A percentile compares a stretch with the other conserved stretches of the same genome.
These are phyloP conservation scores for Syngnathus rostellatus DNA, from an alignment of 2,797 vertebrate genomes.

Conservation along the genomic window DNA sequence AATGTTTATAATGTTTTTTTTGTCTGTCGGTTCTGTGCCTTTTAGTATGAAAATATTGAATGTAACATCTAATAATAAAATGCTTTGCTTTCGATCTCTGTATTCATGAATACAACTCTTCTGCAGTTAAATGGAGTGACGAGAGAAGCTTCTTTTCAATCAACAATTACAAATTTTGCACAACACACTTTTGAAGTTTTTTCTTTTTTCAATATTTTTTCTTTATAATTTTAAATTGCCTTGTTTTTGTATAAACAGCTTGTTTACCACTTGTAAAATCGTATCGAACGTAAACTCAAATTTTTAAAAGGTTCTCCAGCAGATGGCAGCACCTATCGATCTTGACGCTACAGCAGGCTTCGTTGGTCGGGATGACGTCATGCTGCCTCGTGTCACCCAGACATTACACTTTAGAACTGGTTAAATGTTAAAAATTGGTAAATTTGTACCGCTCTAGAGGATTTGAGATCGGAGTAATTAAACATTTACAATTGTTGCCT, in stretches of 20 bases:
- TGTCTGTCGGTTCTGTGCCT: background rate
- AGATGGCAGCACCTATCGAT: slow-evolving; percentile 5
- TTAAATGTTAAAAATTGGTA: too few species aligned
- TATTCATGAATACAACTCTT: background rate
- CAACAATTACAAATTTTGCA: background rate
- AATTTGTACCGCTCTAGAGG: too few species aligned
- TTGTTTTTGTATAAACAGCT: too few species aligned
- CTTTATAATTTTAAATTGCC: too few species aligned
- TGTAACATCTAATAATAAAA: slow-evolving; percentile 7
- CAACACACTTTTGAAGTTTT: background rate
- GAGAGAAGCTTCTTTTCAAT: background rate
- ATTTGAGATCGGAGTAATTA: too few species aligned
- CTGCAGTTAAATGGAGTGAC: background rate
- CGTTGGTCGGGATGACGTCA: background rate
- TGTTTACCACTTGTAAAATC: too few species aligned
- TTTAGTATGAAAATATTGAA: background rate
- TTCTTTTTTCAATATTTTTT: too few species aligned
- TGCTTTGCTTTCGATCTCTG: slow-evolving; percentile 1
- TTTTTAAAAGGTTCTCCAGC: slow-evolving; percentile 8
- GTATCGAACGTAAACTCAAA: too few species aligned
- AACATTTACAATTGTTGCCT: too few species aligned
- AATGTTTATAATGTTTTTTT: background rate
- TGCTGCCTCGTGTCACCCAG: background rate
- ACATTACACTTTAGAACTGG: background rate
- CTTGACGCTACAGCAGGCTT: background rate